Evolutionary conservation across 2,113 vertebrate genomes (phyloP), one percentile per base, ranked within the genome.

Genomic region (Coptodon rendalli): DNA sequence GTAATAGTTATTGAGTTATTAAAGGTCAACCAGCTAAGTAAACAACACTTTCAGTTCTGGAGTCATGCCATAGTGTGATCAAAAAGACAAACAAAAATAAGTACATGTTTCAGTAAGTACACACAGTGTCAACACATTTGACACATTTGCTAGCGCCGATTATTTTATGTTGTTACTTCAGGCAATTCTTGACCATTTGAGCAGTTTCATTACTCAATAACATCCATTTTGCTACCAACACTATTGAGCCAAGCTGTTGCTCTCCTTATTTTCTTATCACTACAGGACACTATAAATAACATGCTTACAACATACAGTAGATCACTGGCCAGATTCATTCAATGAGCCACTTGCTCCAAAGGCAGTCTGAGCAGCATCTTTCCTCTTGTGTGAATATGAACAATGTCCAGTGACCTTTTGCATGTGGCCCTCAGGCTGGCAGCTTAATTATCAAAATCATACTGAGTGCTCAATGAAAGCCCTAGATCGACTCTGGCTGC

Each of bases 321-420:
- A 82, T 68, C 16, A 53, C 5, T 68, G 12, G 16, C 5, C 29
- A 73, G 63, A 82, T 43, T 50, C 6, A 85, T 85, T 73, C 36
- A 80, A 48, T 63, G 6, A 80, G n/a, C 19, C 31, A 36, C 7
- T 56, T 40, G n/a, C 45, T 73, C 87, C 48, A 3, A 27, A 4
- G 13, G 63, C 24, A 79, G 43, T 66, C 16, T 56, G 34, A 79
- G 57, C 19, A 16, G 57, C 29, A 13, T 71, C 5, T 88, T 81
- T 82, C 27, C 61, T 86, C 24, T 87, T 6, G 5, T 50, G 24
- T 78, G 71, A 89, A 78, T 76, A 82, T 50, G 43, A 92, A 80
- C 80, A 89, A 80, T 90, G 61, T 90, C 87, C 89, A 40, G 59
- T 91, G 90, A 93, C 57, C 89, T 90, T 93, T 89, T 48, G 24